These are phyloP conservation scores for Cabera pusaria DNA, from an alignment of 2,888 invertebrate species.

Conservation along the genomic window DNA sequence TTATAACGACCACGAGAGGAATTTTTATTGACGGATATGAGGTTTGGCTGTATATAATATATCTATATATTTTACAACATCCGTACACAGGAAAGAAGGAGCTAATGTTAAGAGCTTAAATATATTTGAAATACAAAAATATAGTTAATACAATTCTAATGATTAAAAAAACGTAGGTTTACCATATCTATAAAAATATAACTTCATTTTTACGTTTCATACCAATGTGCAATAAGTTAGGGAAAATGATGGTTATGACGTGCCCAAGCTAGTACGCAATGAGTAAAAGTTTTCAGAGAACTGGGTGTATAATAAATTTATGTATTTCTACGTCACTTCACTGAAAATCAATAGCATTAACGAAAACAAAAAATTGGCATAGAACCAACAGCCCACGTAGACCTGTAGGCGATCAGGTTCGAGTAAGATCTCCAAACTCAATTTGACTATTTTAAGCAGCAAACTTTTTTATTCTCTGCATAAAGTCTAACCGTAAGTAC, in stretches of 20 bases:
- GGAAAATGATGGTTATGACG: no score
- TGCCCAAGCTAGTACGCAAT: no score
- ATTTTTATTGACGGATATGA: constrained; percentile 27
- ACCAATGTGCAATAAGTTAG: no score
- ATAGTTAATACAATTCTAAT: no score
- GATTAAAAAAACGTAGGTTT: no score
- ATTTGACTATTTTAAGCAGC: constrained; percentile 10
- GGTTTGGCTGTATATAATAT: constrained; percentile 23
- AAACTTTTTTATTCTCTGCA: no score
- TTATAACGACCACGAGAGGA: constrained; percentile 28
- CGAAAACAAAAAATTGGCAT: constrained; percentile 42
- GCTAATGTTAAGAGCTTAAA: no score
- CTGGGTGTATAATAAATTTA: not conserved
- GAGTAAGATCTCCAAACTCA: constrained; percentile 24
- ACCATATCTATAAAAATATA: no score
- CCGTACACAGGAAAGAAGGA: constrained; percentile 3
- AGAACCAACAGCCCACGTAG: constrained; percentile 41
- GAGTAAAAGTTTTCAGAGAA: no score
- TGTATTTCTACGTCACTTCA: constrained; percentile 23
- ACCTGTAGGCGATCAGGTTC: constrained; percentile 31
- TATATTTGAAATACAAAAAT: no score
- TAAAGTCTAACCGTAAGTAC: no score
- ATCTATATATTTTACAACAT: constrained; percentile 13
- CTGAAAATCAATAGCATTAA: constrained; percentile 39
- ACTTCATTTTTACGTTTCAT: no score